phyloP scores from a whole-genome alignment of 2,113 vertebrate species.

The Anhinga rufa region DNA sequence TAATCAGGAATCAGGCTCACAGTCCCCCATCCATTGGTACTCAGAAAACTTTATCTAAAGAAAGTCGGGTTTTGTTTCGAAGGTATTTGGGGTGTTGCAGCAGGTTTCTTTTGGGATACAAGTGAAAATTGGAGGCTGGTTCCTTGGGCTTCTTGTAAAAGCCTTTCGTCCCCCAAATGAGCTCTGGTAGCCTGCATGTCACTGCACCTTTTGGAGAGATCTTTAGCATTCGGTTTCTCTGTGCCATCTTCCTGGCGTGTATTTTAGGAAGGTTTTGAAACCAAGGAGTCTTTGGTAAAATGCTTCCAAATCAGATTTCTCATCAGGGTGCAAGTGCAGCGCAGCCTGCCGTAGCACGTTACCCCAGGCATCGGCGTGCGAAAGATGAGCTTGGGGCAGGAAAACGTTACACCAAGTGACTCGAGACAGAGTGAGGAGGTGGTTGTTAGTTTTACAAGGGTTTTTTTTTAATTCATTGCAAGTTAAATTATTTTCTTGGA shows the following conservation, averaged over 20 bases:
- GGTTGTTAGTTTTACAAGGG: background rate
- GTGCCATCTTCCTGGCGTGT: background rate
- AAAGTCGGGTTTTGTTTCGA: background rate
- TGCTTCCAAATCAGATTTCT: background rate
- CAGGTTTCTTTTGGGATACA: background rate
- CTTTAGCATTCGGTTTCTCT: background rate
- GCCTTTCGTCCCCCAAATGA: fast-evolving
- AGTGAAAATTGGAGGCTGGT: background rate
- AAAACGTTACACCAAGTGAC: fast-evolving
- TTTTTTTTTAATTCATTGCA: background rate
- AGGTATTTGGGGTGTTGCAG: background rate
- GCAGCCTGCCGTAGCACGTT: fast-evolving
- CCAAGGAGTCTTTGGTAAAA: background rate
- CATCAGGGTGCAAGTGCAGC: fast-evolving
- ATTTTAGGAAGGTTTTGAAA: background rate
- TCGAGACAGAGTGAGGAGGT: background rate
- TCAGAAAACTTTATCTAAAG: background rate
- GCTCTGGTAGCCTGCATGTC: background rate
- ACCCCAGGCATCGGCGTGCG: fast-evolving
- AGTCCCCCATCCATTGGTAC: fast-evolving
- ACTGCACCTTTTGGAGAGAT: background rate
- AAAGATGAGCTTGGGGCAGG: background rate
- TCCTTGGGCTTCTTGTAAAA: background rate
- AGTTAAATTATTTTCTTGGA: background rate
- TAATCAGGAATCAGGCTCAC: background rate